A percentile compares a stretch with the other conserved stretches of the same genome.
Conservation (phyloP, 2,888 invertebrate species). For the Schrankia costaestrigalis region DNA sequence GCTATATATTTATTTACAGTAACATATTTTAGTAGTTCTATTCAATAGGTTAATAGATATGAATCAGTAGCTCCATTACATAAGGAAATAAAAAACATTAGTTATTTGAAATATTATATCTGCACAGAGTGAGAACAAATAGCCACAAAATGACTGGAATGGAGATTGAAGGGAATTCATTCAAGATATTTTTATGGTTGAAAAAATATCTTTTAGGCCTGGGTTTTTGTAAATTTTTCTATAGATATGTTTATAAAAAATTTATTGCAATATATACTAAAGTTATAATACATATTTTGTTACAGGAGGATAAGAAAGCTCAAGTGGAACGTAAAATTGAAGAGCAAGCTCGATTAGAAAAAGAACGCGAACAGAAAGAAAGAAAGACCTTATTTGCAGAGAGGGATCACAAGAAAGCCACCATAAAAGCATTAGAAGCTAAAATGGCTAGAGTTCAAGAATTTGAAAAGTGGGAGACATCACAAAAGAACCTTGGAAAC, state of each 20-base stretch:
- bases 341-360: slow-evolving; percentile 92
- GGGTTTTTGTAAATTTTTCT: background rate
- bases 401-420: slow-evolving; percentile 92
- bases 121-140: background rate
- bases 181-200: too few species aligned
- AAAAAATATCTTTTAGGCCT: too few species aligned
- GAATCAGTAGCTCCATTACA: too few species aligned
- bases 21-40: too few species aligned
- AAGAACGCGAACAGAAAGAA: slow-evolving; percentile 90
- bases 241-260: background rate
- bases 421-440: slow-evolving; percentile 92
- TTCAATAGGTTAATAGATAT: too few species aligned
- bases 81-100: too few species aligned
- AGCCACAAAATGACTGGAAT: too few species aligned
- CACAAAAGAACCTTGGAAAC: slow-evolving; percentile 86
- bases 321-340: slow-evolving; percentile 97
- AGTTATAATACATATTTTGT: slow-evolving; percentile 4
- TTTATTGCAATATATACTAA: background rate
- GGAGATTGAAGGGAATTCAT: too few species aligned
- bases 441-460: slow-evolving; percentile 94
- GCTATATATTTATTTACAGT: background rate
- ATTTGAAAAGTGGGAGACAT: slow-evolving; percentile 91
- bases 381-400: slow-evolving; percentile 91
- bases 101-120: background rate
- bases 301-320: slow-evolving; percentile 77